A percentile compares a stretch with the other conserved stretches of the same genome.
phyloP scores from a whole-genome alignment of 1,140 invertebrate genomes.

The Ctenoplectra terminalis region DNA sequence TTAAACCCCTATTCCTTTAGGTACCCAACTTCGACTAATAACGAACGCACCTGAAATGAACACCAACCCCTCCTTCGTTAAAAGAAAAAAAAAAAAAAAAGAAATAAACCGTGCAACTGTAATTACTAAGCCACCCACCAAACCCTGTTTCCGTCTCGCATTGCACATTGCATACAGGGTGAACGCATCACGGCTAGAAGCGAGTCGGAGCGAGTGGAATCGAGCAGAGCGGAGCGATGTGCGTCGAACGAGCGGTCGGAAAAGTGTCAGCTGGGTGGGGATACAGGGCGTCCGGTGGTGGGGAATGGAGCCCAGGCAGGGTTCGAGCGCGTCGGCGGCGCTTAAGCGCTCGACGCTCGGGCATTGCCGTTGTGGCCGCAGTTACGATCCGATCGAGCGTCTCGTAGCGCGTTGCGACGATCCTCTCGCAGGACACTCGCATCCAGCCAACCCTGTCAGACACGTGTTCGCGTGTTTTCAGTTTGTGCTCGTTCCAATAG shows the following conservation, averaged over 20 bases:
- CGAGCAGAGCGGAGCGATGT: slow-evolving; percentile 66
- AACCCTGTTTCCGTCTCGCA: neutral
- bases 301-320: slow-evolving; percentile 57
- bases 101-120: neutral
- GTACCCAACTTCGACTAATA: too few species aligned
- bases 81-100: neutral
- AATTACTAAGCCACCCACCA: neutral
- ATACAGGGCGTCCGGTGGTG: slow-evolving; percentile 47
- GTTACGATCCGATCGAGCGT: slow-evolving; percentile 72
- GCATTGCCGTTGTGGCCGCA: slow-evolving; percentile 79
- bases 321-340: slow-evolving; percentile 73
- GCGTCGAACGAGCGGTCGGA: slow-evolving; percentile 59
- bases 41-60: too few species aligned
- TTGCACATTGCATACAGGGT: neutral
- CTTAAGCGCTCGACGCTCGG: slow-evolving; percentile 74
- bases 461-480: slow-evolving; percentile 30
- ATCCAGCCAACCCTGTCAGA: neutral
- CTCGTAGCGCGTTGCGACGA: slow-evolving; percentile 27
- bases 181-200: slow-evolving; percentile 16
- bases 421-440: slow-evolving; percentile 23
- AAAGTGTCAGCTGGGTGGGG: slow-evolving; percentile 57
- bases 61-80: neutral
- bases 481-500: neutral
- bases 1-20: too few species aligned
- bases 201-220: slow-evolving; percentile 23